Base-by-base conservation (phyloP, 2,888 invertebrate genomes). In the Caenorhabditis japonica region DNA sequence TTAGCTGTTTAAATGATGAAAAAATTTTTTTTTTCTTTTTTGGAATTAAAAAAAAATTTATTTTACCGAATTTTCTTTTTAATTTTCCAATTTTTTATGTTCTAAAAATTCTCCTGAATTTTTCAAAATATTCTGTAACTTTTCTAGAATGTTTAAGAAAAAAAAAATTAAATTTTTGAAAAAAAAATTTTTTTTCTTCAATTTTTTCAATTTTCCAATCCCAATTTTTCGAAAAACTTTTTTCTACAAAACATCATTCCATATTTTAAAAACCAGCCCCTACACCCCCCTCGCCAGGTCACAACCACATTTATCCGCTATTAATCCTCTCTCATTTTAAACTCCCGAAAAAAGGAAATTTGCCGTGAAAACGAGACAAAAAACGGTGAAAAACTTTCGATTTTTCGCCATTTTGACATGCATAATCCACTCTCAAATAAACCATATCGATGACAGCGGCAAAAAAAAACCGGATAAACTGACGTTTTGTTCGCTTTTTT, bases 391-490 rank as follows among this genome's bases (percentile, higher is more conserved):
- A n/a, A n/a, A 46, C 55, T 53, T 53, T 62, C 62, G 30, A 53
- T 55, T 21, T 55, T 55, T 62, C 46, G 53, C 44, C 53, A 61
- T n/a, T 56, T 27, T 10, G 38, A 51, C 12, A 17, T n/a, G 36
- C 12, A 23, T 43, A 55, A 55, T 55, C 33, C 43, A 33, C 34
- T 41, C 27, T 30, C n/a, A 55, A 23, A 12, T 39, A 52, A 56
- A 44, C 43, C 34, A 33, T 56, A 34, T 44, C 41, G 56, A 56
- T 49, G 51, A 61, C 43, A 52, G 19, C 43, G 51, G 27, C 51
- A 61, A 51, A 51, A 51, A n/a, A n/a, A n/a, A n/a, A n/a, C 49
- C 41, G 49, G 51, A 25, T 34, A 39, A 51, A 60, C 39, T 58
- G 33, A 15, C 47, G 34, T 44, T 43, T 56, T 56, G 43, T 44